Evolutionary conservation across 2,113 vertebrate genomes (phyloP).

Genomic region (Lanius collurio): DNA sequence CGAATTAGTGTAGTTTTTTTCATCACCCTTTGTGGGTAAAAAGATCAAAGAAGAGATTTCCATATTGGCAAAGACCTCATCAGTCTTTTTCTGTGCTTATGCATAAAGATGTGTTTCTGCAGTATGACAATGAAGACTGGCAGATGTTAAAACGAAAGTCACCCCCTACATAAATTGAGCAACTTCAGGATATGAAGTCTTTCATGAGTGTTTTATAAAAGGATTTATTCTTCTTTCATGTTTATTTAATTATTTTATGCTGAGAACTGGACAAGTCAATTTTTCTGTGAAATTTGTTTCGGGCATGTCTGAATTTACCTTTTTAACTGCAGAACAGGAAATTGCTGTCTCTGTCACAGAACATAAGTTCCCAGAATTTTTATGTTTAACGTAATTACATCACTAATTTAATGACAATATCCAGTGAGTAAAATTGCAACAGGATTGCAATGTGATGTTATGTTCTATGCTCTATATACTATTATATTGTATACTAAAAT

Average conservation of each 20-base stretch:
- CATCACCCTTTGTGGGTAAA: constrained; percentile 11
- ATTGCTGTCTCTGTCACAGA: neutral
- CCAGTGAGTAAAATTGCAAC: neutral
- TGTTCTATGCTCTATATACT: neutral
- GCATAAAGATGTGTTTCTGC: constrained; percentile 27
- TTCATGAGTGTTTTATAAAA: neutral
- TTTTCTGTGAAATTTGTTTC: neutral
- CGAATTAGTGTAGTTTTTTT: constrained; percentile 52
- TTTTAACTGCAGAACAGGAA: neutral
- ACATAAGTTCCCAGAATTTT: neutral
- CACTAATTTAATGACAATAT: neutral
- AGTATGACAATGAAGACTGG: neutral
- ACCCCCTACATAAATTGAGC: neutral
- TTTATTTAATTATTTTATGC: constrained; percentile 19
- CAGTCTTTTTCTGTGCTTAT: constrained; percentile 2
- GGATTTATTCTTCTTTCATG: neutral
- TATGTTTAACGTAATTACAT: neutral
- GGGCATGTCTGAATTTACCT: neutral
- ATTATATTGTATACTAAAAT: neutral
- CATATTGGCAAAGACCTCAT: neutral
- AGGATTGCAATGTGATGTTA: neutral
- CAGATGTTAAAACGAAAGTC: constrained; percentile 8
- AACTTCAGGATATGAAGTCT: neutral
- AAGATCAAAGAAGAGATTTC: constrained; percentile 51
- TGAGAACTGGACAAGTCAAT: neutral